Evolutionary conservation across 2,888 invertebrate species (phyloP), one percentile per base, ranked within the genome.

Genomic region (Dioctria rufipes): DNA sequence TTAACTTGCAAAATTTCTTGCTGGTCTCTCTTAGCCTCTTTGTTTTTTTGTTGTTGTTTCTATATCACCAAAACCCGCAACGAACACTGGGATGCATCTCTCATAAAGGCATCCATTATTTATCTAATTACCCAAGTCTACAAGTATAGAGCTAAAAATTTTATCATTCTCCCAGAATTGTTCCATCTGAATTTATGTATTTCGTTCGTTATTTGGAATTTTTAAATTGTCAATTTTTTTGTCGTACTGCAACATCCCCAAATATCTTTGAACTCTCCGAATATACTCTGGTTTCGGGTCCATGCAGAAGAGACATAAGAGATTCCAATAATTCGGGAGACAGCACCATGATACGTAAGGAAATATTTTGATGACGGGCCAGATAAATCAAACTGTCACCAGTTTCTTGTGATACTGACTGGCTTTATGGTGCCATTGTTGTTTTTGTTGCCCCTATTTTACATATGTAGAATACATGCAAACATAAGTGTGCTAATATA

Each of bases 381-480:
- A 60, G 60, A 73, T 73, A 73, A 73, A 73, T 73, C 73, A 73
- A 73, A 73, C 73, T 73, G 73, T 73, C 73, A 73, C 73, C 60
- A 60, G 58, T 8, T 71, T 46, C 71, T 51, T 39, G 37, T 58
- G 73, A 40, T 37, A 58, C 60, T 54, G 54, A 11, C 11, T 11
- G 5, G 46, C 67, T 67, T 58, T 73, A 73, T 51, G 42, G 73
- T 73, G 49, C 73, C 73, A 73, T 73, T 73, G 73, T 25, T 67
- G 67, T 51, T 58, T 58, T 51, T 73, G 37, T 69, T 73, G 58
- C 58, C 58, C 73, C 73, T 73, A 40, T 39, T 73, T 73, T 73
- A 60, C 73, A 73, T 73, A 73, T 58, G 40, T 46, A 46, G 37
- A 73, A 71, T 71, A 51, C 39, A 67, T 42, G 39, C 37, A 25